Base-by-base conservation (phyloP, 1,140 invertebrate species). In the Drosophila grimshawi region DNA sequence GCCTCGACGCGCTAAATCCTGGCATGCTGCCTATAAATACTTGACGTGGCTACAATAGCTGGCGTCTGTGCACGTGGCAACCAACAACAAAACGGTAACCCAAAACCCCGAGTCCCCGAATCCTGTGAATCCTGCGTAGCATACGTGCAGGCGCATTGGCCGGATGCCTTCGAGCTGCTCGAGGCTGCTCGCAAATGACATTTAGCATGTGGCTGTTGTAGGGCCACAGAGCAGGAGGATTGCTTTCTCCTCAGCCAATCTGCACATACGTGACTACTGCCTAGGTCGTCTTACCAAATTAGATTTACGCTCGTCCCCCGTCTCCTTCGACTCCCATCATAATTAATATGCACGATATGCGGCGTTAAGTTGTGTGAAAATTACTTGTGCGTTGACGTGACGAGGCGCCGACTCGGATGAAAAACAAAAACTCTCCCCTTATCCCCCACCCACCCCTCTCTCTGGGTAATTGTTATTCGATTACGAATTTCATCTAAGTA, bases 281-380 rank as follows among this genome's bases (percentile, higher is more conserved):
- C 11, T 43, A 57, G 78, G 52, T 76, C 64, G 83, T 67, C 76
- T 60, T 78, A 71, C 78, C 76, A 88, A 86, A 86, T 86, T 86
- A 83, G 85, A 88, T 86, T 86, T 64, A 60, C 29, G 7, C 10
- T 27, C 8, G 0, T 11, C 60, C 55, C 30, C 30, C 2, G 2
- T 37, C 35, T 7, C 11, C 11, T 2, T 32, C 46, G 2, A 11
- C 10, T 37, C 71, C 76, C 71, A 77, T 80, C 76, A 86, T 88
- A 86, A 86, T 86, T 86, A 86, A 86, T 86, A 86, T 86, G 83
- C 82, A 88, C 85, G 82, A 86, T 86, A 88, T 86, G 82, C 80
- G 83, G 83, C 83, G 82, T 73, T 88, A 86, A 86, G 80, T 86
- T 86, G 82, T 88, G 82, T 86, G 82, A 86, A 86, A 86, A 86